Evolutionary conservation across 2,888 invertebrate genomes (phyloP).

Genomic region (Cerastis rubricosa): DNA sequence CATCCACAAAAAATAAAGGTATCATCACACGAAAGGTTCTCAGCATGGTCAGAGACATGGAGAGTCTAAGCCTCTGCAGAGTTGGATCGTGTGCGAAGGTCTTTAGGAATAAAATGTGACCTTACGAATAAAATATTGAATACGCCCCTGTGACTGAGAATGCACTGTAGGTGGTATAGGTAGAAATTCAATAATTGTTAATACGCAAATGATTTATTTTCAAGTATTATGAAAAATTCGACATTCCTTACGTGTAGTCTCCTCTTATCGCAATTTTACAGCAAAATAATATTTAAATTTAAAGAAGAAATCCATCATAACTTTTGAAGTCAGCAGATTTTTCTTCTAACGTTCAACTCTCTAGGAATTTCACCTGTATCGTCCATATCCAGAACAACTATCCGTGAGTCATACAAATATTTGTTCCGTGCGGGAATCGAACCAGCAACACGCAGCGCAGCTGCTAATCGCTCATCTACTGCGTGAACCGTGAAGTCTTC

Average conservation of each 20-base stretch:
- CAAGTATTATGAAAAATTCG: neutral
- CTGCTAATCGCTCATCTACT: neutral
- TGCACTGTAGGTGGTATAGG: slow-evolving; percentile 45
- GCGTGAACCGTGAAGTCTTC: neutral
- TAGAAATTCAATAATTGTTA: neutral
- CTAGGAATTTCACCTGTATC: neutral
- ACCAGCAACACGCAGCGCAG: neutral
- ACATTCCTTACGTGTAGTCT: neutral
- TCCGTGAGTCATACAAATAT: neutral
- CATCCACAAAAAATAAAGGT: slow-evolving; percentile 46
- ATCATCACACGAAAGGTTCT: slow-evolving; percentile 14
- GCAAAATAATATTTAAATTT: neutral
- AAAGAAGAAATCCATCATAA: neutral
- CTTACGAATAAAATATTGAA: slow-evolving; percentile 29
- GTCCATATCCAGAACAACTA: neutral
- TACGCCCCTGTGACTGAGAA: slow-evolving; percentile 54
- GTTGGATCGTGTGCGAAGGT: slow-evolving; percentile 11
- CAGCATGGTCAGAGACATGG: slow-evolving; percentile 35
- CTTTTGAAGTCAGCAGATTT: neutral
- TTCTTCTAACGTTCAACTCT: neutral
- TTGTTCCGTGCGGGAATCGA: neutral
- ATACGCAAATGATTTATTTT: neutral
- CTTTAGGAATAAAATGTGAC: slow-evolving; percentile 54
- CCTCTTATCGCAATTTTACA: neutral
- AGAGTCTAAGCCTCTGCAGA: slow-evolving; percentile 37